These are phyloP conservation scores for Centruroides vittatus DNA, from an alignment of 1,140 invertebrate species.

Conservation along the genomic window DNA sequence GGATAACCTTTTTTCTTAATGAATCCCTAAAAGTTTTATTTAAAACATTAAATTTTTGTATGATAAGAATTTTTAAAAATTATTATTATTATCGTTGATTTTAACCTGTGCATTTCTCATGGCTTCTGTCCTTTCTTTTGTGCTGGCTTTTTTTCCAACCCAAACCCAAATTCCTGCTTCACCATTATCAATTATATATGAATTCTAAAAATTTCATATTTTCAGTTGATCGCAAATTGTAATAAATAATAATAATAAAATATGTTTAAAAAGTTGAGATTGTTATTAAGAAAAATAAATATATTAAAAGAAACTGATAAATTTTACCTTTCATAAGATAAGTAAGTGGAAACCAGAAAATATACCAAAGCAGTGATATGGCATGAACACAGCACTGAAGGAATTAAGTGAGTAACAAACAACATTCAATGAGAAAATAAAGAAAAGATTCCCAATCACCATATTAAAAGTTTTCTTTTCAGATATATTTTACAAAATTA, in stretches of 20 bases:
- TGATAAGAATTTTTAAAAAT: not conserved
- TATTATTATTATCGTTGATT: conserved; percentile 2
- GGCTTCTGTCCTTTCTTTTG: conserved; percentile 54
- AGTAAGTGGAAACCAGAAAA: no score
- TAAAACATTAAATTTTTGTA: not conserved
- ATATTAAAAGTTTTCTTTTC: not conserved
- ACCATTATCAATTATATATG: conserved; percentile 77
- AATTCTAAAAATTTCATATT: conserved; percentile 38
- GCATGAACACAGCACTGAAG: no score
- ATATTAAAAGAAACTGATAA: no score
- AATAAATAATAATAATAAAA: no score
- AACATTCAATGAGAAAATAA: no score
- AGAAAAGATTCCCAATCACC: no score
- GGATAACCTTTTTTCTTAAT: conserved; percentile 74
- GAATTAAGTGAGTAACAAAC: no score
- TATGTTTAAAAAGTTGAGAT: no score
- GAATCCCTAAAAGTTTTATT: conserved; percentile 41
- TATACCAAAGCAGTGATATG: no score
- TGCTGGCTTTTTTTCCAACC: conserved; percentile 59
- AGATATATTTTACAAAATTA: not conserved
- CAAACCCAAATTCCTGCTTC: conserved; percentile 74
- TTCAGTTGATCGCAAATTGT: no score
- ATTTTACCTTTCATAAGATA: no score
- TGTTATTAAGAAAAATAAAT: no score
- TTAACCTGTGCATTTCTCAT: conserved; percentile 58